These are phyloP conservation scores for Belonocnema kinseyi DNA, from an alignment of 1,140 invertebrate species.

Conservation along the genomic window DNA sequence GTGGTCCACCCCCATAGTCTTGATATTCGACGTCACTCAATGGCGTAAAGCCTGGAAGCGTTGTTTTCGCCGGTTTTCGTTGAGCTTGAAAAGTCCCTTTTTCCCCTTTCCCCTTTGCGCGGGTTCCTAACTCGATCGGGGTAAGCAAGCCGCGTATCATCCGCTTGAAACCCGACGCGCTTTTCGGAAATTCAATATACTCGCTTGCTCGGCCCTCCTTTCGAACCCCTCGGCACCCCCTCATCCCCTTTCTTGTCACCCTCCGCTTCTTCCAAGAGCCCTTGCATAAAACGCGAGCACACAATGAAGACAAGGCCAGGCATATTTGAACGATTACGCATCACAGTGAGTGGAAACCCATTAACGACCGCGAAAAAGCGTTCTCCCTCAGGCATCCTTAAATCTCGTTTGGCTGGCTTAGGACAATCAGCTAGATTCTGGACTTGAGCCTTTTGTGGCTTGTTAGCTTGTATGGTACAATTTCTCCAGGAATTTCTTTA, in stretches of 20 bases:
- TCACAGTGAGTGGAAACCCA: slow-evolving; percentile 31
- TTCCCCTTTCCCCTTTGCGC: slow-evolving; percentile 38
- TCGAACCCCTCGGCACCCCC: slow-evolving; percentile 34
- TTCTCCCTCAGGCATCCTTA: not conserved
- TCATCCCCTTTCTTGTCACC: slow-evolving; percentile 36
- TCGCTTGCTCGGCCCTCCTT: slow-evolving; percentile 35
- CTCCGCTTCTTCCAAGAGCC: slow-evolving; percentile 36
- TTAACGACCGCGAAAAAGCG: slow-evolving; percentile 4
- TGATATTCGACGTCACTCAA: slow-evolving; percentile 39
- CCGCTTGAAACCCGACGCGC: slow-evolving; percentile 64
- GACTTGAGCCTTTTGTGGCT: not conserved
- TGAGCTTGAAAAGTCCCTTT: slow-evolving; percentile 46
- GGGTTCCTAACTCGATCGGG: slow-evolving; percentile 51
- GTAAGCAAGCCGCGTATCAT: slow-evolving; percentile 60
- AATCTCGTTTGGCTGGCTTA: not conserved
- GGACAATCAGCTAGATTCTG: not conserved
- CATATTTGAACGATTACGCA: slow-evolving; percentile 58
- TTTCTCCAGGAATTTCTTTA: not conserved
- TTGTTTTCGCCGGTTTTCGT: slow-evolving; percentile 62
- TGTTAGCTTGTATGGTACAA: not conserved
- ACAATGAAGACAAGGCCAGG: slow-evolving; percentile 51
- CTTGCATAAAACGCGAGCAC: slow-evolving; percentile 37
- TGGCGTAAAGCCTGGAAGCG: slow-evolving; percentile 44
- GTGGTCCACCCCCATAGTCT: not conserved
- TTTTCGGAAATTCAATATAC: slow-evolving; percentile 71